Percentiles rank a stretch among this genome's conserved stretches.
Conservation (phyloP, 2,888 invertebrate genomes). For the Nephrotoma guestfalica region DNA sequence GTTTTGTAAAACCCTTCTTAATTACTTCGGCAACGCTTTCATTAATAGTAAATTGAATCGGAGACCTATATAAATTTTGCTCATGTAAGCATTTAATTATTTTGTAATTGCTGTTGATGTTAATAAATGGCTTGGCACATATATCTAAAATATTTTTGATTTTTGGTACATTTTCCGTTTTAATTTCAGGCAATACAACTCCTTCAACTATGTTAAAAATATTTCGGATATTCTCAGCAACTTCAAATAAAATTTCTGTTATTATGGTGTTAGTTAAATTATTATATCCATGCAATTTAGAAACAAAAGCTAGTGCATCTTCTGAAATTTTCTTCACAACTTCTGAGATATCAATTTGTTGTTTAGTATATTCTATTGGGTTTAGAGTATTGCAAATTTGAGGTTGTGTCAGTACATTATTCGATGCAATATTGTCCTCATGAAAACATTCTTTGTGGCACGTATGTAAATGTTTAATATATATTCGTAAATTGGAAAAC, state of each 20-base stretch:
- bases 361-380: neutral
- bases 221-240: neutral
- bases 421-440: neutral
- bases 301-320: neutral
- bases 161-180: neutral
- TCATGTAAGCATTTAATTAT: neutral
- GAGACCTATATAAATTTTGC: neutral
- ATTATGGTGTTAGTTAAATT: neutral
- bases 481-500: neutral
- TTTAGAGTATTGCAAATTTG: neutral
- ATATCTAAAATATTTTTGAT: neutral
- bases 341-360: neutral
- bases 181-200: neutral
- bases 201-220: neutral
- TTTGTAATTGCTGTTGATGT: neutral
- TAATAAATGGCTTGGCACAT: neutral
- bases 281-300: neutral
- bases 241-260: neutral
- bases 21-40: neutral
- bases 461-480: neutral
- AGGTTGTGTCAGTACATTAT: neutral
- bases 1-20: conserved; percentile 8
- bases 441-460: neutral
- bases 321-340: neutral
- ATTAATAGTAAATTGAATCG: neutral